Evolutionary conservation across 2,113 vertebrate genomes (phyloP).

Genomic region (Cranoglanis bouderius): DNA sequence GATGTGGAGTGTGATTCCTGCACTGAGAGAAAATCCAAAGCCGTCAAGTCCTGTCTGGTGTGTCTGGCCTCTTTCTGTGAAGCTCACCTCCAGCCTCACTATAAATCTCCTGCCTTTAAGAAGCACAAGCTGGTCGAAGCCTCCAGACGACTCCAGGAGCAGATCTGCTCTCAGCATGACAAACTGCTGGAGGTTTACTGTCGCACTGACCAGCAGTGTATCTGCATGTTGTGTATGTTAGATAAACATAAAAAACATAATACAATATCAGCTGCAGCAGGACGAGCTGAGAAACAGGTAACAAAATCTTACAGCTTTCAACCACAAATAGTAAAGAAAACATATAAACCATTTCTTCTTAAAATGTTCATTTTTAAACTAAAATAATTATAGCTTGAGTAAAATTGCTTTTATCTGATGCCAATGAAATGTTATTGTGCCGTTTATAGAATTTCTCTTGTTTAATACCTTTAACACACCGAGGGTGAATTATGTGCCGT

Average conservation of each 20-base stretch:
- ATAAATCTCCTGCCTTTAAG: slow-evolving; percentile 4
- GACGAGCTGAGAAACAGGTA: neutral
- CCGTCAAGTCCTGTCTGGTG: no score
- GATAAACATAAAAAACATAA: neutral
- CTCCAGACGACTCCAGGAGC: neutral
- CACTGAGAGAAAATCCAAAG: no score
- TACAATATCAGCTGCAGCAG: neutral
- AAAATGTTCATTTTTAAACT: no score
- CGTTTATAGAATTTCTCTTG: neutral
- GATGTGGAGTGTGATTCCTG: no score
- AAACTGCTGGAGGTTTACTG: slow-evolving; percentile 24
- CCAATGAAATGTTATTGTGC: neutral
- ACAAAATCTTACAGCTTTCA: neutral
- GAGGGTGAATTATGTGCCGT: neutral
- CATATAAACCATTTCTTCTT: no score
- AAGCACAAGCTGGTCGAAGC: neutral
- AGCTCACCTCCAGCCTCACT: no score
- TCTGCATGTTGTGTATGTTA: neutral
- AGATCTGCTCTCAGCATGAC: slow-evolving; percentile 16
- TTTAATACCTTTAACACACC: neutral
- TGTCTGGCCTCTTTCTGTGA: no score
- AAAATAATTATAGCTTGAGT: no score
- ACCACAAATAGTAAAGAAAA: no score
- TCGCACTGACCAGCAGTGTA: slow-evolving; percentile 2
- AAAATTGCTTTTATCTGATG: no score